Conservation (phyloP, 2,888 invertebrate species). For the Oligia strigilis region DNA sequence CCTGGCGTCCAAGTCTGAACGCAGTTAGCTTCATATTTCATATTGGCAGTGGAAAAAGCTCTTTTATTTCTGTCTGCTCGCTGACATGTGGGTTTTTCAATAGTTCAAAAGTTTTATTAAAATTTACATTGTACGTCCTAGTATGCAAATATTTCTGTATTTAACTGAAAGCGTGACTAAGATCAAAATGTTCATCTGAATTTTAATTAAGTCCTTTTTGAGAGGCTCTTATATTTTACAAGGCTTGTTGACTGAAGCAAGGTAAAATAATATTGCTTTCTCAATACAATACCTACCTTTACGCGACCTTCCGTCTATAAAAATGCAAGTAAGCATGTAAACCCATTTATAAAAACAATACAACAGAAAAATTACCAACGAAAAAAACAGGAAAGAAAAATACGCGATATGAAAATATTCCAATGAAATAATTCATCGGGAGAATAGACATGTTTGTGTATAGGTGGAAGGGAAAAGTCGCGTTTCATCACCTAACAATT, state of each 20-base stretch:
- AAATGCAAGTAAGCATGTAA: slow-evolving; percentile 54
- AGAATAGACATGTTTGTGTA: slow-evolving; percentile 66
- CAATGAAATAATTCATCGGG: slow-evolving; percentile 67
- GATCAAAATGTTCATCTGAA: slow-evolving; percentile 23
- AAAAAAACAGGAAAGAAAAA: slow-evolving; percentile 53
- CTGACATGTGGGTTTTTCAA: slow-evolving; percentile 78
- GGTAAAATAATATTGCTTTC: slow-evolving; percentile 19
- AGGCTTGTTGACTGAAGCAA: slow-evolving; percentile 16
- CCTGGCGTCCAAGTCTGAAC: slow-evolving; percentile 74
- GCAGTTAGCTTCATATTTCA: slow-evolving; percentile 84
- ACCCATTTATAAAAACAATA: slow-evolving; percentile 58
- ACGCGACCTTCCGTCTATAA: slow-evolving; percentile 35
- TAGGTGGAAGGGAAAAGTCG: slow-evolving; percentile 73
- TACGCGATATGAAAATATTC: slow-evolving; percentile 63
- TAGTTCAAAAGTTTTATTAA: slow-evolving; percentile 69
- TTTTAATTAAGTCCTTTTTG: slow-evolving; percentile 37
- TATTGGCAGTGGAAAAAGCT: slow-evolving; percentile 71
- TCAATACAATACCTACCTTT: slow-evolving; percentile 46
- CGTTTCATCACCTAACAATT: slow-evolving; percentile 80
- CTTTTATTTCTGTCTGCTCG: slow-evolving; percentile 84
- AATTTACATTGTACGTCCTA: slow-evolving; percentile 57
- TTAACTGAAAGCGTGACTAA: slow-evolving; percentile 13
- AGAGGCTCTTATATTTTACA: slow-evolving; percentile 26
- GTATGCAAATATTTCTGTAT: slow-evolving; percentile 48
- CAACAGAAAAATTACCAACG: slow-evolving; percentile 42